Evolutionary conservation across 2,797 vertebrate genomes (phyloP), one percentile per base, ranked within the genome.

Genomic region (Clangula hyemalis): DNA sequence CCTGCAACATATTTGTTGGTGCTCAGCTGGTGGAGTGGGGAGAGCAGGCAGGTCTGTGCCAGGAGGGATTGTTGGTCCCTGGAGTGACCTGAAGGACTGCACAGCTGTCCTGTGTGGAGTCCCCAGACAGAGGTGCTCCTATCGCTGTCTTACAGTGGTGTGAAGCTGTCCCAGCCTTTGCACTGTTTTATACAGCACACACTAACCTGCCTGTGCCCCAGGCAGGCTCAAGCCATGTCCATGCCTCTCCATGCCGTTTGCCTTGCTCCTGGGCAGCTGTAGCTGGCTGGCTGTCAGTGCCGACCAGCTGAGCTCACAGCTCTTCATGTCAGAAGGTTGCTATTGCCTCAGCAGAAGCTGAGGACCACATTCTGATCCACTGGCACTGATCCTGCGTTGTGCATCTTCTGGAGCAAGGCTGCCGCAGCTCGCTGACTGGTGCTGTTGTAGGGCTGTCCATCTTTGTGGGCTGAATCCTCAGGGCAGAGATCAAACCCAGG

Each of bases 401-500:
- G 41, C n/a, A 36, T 75, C 43, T 58, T 62, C n/a, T 2, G 1
- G 64, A 69, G 36, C 32, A 53, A 71, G 74, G 74, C 84, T 87
- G 71, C 22, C 17, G 10, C 83, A 61, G 54, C 81, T 89, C 1
- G 0, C 54, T 4, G 0, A 5, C 64, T 47, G 0, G 70, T 76
- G 53, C 47, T 30, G 0, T 22, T 66, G 57, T 28, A 71, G 64
- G 38, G 60, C 79, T 87, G 49, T 57, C n/a, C 38, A 54, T 84
- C 73, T 16, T 6, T 10, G 36, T 41, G 58, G 65, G 72, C 81
- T 87, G 84, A 92, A 95, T 91, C 95, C 94, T 97, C 95, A 96
- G 94, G 94, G 82, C 94, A 90, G 89, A 89, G 66, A 85, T 91
- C 84, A 93, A 95, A 93, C 36, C 87, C 94, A 93, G 71, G 85